A percentile compares a stretch with the other conserved stretches of the same genome.
Evolutionary conservation across 2,797 vertebrate species (phyloP).

Genomic region (Synanceia verrucosa): DNA sequence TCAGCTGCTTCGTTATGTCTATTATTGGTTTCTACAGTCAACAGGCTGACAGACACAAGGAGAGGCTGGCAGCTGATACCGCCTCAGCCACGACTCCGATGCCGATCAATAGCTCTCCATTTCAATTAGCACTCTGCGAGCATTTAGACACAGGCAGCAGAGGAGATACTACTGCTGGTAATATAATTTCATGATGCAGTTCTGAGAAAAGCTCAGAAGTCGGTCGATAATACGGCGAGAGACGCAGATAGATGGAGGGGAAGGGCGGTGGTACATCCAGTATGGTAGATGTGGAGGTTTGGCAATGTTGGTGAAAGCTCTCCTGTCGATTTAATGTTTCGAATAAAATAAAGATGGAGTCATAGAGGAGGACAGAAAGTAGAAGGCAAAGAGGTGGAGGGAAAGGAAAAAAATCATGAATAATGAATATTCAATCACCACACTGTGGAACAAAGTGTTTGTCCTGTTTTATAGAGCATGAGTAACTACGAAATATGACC

Average conservation of each 20-base stretch:
- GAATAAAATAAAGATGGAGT: constrained; percentile 42
- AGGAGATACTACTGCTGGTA: constrained; percentile 78
- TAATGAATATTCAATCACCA: constrained; percentile 73
- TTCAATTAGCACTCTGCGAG: constrained; percentile 82
- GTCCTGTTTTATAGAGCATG: constrained; percentile 71
- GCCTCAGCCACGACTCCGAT: constrained; percentile 59
- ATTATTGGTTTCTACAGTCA: constrained; percentile 65
- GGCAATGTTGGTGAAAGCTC: constrained; percentile 31
- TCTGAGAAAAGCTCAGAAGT: constrained; percentile 77
- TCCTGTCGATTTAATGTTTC: constrained; percentile 49
- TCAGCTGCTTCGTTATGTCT: constrained; percentile 57
- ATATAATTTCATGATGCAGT: constrained; percentile 80
- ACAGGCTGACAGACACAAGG: constrained; percentile 60
- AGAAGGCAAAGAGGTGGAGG: constrained; percentile 13
- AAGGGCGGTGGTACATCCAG: constrained; percentile 8
- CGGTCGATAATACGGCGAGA: constrained; percentile 68
- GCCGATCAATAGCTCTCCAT: constrained; percentile 82
- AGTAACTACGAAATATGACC: constrained; percentile 73
- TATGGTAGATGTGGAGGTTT: constrained; percentile 44
- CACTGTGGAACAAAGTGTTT: constrained; percentile 51
- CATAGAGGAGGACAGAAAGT: constrained; percentile 33
- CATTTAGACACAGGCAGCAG: constrained; percentile 77
- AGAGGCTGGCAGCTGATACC: constrained; percentile 58
- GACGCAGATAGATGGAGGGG: constrained; percentile 19
- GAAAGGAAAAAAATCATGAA: constrained; percentile 47